A percentile compares a stretch with the other conserved stretches of the same genome.
Conservation (phyloP, 2,888 invertebrate genomes). For the Nephrocerus scutellatus region DNA sequence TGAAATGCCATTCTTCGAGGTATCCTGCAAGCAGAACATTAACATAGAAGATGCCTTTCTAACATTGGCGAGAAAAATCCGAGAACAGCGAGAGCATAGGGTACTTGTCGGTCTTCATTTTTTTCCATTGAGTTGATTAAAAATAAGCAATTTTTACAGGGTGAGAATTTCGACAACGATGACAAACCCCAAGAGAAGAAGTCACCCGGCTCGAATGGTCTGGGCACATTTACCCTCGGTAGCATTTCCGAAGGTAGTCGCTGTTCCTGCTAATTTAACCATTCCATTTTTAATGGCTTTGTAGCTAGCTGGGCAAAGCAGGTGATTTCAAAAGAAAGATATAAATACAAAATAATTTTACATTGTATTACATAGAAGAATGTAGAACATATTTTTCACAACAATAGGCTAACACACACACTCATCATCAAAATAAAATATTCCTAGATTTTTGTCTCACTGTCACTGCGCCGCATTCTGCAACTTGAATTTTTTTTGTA, state of each 20-base stretch:
- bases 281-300: too few species aligned
- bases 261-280: conserved; percentile 46
- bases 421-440: too few species aligned
- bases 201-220: conserved; percentile 44
- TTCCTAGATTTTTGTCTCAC: too few species aligned
- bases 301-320: too few species aligned
- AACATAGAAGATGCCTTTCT: conserved; percentile 79
- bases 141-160: conserved; percentile 29
- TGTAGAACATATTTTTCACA: too few species aligned
- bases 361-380: too few species aligned
- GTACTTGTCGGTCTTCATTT: too few species aligned
- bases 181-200: conserved; percentile 46
- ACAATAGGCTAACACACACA: too few species aligned
- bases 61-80: conserved; percentile 72
- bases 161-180: conserved; percentile 48
- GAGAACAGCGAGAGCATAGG: conserved; percentile 70
- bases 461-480: too few species aligned
- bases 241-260: conserved; percentile 44
- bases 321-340: too few species aligned
- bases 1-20: conserved; percentile 82
- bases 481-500: too few species aligned
- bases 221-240: conserved; percentile 46
- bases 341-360: too few species aligned
- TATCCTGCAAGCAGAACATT: conserved; percentile 78
- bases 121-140: conserved; percentile 3